phyloP scores from a whole-genome alignment of 2,888 invertebrate species.

The Cryptus viduatorius region DNA sequence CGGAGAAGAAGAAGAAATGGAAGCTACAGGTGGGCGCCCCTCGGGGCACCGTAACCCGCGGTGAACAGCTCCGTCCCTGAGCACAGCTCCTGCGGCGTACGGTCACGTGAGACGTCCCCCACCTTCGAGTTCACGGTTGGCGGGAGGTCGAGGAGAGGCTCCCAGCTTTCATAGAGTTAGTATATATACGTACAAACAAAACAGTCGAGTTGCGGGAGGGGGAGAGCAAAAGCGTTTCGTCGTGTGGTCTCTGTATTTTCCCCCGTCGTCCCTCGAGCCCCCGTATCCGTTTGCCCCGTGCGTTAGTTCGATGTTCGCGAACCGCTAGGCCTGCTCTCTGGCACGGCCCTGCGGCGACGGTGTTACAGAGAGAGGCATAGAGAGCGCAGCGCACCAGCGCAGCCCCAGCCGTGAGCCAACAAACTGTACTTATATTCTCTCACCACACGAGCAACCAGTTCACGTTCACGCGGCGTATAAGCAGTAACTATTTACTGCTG shows the following conservation, averaged over 20 bases:
- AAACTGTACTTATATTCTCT: slow-evolving; percentile 67
- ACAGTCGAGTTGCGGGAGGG: slow-evolving; percentile 8
- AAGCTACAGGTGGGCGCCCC: slow-evolving; percentile 81
- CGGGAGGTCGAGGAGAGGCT: slow-evolving; percentile 41
- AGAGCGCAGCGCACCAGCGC: slow-evolving; percentile 44
- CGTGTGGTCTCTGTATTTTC: slow-evolving; percentile 6
- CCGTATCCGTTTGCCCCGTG: slow-evolving; percentile 44
- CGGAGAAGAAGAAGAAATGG: slow-evolving; percentile 50
- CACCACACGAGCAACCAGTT: slow-evolving; percentile 63
- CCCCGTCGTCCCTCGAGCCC: slow-evolving; percentile 24
- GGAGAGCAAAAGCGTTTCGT: slow-evolving; percentile 3
- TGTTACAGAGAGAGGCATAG: slow-evolving; percentile 1
- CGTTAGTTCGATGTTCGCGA: slow-evolving; percentile 39
- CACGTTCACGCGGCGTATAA: slow-evolving; percentile 66
- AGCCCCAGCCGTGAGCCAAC: slow-evolving; percentile 50
- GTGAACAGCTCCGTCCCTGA: slow-evolving; percentile 74
- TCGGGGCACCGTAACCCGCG: slow-evolving; percentile 66
- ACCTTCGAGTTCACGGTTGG: slow-evolving; percentile 46
- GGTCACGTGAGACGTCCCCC: slow-evolving; percentile 77
- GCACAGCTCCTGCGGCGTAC: slow-evolving; percentile 61
- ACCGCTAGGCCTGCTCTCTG: slow-evolving; percentile 54
- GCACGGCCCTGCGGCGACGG: slow-evolving; percentile 62
- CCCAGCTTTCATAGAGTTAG: slow-evolving; percentile 13
- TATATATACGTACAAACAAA: slow-evolving; percentile 20
- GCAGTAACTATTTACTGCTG: slow-evolving; percentile 47